A percentile compares a stretch with the other conserved stretches of the same genome.
Evolutionary conservation across 1,140 invertebrate species (phyloP).

Genomic region (Cepaea nemoralis): DNA sequence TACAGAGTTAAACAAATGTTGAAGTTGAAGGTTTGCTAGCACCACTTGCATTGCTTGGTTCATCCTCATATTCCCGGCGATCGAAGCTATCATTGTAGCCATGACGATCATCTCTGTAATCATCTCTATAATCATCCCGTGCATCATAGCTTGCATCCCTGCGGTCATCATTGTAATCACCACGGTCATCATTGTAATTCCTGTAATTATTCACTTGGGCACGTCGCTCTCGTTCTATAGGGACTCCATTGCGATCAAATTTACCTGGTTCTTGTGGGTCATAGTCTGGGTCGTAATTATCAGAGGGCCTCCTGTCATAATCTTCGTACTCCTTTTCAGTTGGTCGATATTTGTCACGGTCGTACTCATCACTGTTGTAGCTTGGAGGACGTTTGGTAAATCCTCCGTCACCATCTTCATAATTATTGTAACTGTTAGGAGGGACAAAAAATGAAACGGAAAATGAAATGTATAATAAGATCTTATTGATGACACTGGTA

Average conservation of each 20-base stretch:
- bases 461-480: no score
- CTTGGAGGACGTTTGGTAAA: conserved; percentile 23
- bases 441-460: no score
- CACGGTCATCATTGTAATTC: conserved; percentile 40
- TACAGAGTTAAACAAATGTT: conserved; percentile 30
- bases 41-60: conserved; percentile 1
- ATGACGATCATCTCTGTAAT: conserved; percentile 35
- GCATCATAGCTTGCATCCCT: conserved; percentile 36
- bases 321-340: conserved; percentile 20
- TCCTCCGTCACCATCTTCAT: conserved; percentile 30
- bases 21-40: conserved; percentile 1
- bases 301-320: conserved; percentile 17
- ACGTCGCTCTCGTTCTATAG: background rate
- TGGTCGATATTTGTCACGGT: background rate
- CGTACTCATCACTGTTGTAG: conserved; percentile 27
- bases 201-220: conserved; percentile 38
- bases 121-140: conserved; percentile 34
- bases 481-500: no score
- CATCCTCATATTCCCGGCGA: conserved; percentile 23
- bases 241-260: background rate
- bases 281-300: conserved; percentile 14
- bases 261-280: conserved; percentile 2
- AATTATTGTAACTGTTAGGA: conserved; percentile 27
- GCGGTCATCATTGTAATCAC: conserved; percentile 40
- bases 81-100: conserved; percentile 28